Conservation (phyloP, 1,140 invertebrate species). For the Calosoma granatense region DNA sequence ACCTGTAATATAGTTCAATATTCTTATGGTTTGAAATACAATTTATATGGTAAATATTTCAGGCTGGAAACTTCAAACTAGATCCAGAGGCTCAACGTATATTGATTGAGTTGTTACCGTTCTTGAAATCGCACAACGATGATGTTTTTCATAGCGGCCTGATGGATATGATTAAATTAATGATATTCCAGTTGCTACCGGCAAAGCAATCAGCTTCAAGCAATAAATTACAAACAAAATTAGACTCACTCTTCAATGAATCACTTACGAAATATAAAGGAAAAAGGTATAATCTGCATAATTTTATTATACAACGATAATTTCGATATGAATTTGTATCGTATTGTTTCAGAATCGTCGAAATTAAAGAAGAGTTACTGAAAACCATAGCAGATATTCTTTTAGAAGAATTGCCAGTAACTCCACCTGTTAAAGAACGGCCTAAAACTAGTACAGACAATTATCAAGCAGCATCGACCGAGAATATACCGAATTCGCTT, state of each 20-base stretch:
- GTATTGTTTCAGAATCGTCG: not conserved
- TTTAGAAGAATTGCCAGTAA: not conserved
- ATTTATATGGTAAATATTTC: not conserved
- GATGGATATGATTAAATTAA: not conserved
- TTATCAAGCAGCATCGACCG: not conserved
- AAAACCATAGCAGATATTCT: not conserved
- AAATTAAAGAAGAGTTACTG: not conserved
- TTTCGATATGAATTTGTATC: too few species aligned
- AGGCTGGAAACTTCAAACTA: not conserved
- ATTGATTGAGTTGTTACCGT: not conserved
- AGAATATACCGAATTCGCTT: not conserved
- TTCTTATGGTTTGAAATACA: not conserved
- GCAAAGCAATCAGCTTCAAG: not conserved
- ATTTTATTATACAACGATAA: too few species aligned
- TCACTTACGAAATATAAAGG: not conserved
- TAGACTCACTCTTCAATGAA: not conserved
- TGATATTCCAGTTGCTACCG: not conserved
- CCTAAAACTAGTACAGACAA: not conserved
- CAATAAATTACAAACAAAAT: conserved; percentile 2
- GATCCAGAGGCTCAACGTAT: not conserved
- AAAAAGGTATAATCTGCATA: not conserved
- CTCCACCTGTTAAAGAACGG: not conserved
- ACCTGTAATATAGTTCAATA: not conserved
- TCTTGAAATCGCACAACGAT: not conserved
- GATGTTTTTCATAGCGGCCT: not conserved